Evolutionary conservation across 1,140 invertebrate genomes (phyloP).

Genomic region (Centruroides sculpturatus): DNA sequence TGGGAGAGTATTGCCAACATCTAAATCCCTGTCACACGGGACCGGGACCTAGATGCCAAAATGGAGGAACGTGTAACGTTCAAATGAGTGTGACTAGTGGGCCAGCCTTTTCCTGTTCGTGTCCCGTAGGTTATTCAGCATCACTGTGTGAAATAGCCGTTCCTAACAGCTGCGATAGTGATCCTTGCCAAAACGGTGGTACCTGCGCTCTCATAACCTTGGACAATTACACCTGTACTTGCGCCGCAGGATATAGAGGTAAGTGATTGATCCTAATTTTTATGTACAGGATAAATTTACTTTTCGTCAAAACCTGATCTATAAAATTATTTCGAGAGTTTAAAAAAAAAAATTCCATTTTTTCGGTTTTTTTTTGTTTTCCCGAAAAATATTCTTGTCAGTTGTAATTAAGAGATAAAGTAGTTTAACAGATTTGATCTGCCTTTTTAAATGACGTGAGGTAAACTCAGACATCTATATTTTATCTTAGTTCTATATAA

Average conservation of each 20-base stretch:
- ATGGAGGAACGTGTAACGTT: slow-evolving; percentile 81
- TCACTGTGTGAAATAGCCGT: slow-evolving; percentile 52
- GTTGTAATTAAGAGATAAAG: too few species aligned
- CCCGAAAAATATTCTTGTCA: too few species aligned
- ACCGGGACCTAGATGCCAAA: slow-evolving; percentile 57
- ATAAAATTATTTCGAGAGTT: too few species aligned
- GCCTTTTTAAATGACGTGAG: too few species aligned
- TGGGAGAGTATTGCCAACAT: slow-evolving; percentile 87
- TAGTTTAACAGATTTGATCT: too few species aligned
- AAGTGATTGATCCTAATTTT: neutral
- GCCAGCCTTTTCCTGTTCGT: slow-evolving; percentile 57
- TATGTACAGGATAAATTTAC: neutral
- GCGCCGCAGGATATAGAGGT: slow-evolving; percentile 67
- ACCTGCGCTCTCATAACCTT: slow-evolving; percentile 57
- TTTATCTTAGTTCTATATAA: too few species aligned
- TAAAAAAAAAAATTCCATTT: too few species aligned
- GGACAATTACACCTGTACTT: slow-evolving; percentile 63
- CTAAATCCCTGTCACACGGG: slow-evolving; percentile 80
- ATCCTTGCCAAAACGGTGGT: slow-evolving; percentile 75
- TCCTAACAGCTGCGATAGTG: slow-evolving; percentile 44
- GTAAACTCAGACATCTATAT: too few species aligned
- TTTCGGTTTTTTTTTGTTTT: too few species aligned
- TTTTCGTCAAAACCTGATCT: too few species aligned
- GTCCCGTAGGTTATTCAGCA: slow-evolving; percentile 73
- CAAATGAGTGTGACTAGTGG: slow-evolving; percentile 49